Percentiles rank a stretch among this genome's conserved stretches.
Conservation (phyloP, 1,140 invertebrate species). For the Nebria ingens region DNA sequence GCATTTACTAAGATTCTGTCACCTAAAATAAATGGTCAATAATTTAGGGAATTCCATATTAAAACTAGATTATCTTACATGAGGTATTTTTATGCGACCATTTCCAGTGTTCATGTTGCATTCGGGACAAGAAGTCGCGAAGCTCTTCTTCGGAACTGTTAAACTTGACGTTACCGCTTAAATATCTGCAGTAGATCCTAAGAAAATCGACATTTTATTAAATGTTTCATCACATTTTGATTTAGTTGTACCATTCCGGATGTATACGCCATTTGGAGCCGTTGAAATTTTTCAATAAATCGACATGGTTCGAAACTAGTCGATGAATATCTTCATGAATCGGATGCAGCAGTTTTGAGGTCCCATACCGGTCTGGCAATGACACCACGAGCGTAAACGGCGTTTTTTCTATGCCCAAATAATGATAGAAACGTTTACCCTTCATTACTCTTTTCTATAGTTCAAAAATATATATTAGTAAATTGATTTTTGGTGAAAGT, state of each 20-base stretch:
- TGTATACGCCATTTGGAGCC: slow-evolving; percentile 79
- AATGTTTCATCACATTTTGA: no score
- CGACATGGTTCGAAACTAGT: slow-evolving; percentile 46
- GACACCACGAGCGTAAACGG: slow-evolving; percentile 64
- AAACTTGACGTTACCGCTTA: slow-evolving; percentile 39
- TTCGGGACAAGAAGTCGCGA: slow-evolving; percentile 43
- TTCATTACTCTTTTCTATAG: slow-evolving; percentile 43
- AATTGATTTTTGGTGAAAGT: background rate
- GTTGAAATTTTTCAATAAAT: slow-evolving; percentile 54
- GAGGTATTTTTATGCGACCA: slow-evolving; percentile 1
- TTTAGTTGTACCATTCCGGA: slow-evolving; percentile 75
- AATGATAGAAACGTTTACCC: slow-evolving; percentile 55
- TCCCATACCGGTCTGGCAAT: slow-evolving; percentile 57
- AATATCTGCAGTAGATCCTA: slow-evolving; percentile 29
- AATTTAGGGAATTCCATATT: background rate
- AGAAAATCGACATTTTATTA: slow-evolving; percentile 13
- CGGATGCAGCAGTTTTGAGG: slow-evolving; percentile 57
- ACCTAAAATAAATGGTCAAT: slow-evolving; percentile 49
- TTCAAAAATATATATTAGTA: background rate
- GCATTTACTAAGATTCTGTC: slow-evolving; percentile 75
- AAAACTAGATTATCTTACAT: background rate
- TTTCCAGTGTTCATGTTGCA: background rate
- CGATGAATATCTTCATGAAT: slow-evolving; percentile 54
- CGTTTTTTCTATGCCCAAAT: slow-evolving; percentile 49
- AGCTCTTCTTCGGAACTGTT: slow-evolving; percentile 53